Evolutionary conservation across 2,888 invertebrate genomes (phyloP), one percentile per base, ranked within the genome.

Genomic region (Andrena flavipes): DNA sequence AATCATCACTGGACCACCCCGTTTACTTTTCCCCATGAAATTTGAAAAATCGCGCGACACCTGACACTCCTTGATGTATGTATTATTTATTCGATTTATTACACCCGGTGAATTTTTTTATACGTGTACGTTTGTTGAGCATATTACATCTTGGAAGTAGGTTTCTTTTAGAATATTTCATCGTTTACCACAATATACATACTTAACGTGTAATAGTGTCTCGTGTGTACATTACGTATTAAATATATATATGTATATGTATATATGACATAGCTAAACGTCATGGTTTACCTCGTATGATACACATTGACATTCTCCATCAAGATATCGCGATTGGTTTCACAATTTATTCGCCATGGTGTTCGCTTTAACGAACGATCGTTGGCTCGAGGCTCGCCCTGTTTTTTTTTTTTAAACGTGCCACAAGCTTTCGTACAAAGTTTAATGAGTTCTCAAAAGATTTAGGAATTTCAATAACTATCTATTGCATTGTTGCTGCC

Each of bases 221-320:
- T 82, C 84, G 49, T 77, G 75, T 86, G 78, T 88, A 74, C 72
- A 75, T 87, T 80, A 83, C 81, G 76, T 88, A 86, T 84, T 90
- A 87, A 85, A 87, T 88, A 87, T 89, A 85, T 81, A 70, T 81
- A 64, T 71, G 80, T 76, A 67, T 80, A 69, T 80, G 68, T 85
- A 74, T 69, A 67, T 74, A 75, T 78, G 64, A 89, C 82, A 90
- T 88, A 87, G 10, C 65, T 62, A 69, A 89, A 88, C 90, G 89
- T 87, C 90, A 89, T 86, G 89, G 84, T 88, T 90, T 72, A 91
- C 90, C 89, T 91, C 85, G 84, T 90, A 92, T 90, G 80, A 82
- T 91, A 92, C 90, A 91, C 92, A 91, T 91, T 88, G 83, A 91
- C 90, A 91, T 91, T 91, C 90, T 84, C 88, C 90, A 90, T 86